Evolutionary conservation across 1,140 invertebrate species (phyloP), one percentile per base, ranked within the genome.

Genomic region (Apis dorsata): DNA sequence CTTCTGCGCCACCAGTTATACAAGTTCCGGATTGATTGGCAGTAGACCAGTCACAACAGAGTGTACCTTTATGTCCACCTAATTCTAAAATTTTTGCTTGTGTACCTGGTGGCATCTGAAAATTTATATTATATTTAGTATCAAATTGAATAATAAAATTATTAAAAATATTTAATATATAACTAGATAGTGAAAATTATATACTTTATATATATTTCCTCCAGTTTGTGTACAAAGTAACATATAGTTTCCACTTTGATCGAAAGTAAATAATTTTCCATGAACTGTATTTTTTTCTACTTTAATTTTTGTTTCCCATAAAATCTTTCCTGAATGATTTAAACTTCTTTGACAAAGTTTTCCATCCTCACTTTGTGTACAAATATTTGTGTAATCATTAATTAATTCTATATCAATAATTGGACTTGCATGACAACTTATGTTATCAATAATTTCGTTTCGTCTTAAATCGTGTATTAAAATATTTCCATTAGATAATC

Each of bases 11-110:
- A 55, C 95, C 95, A 68, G 95, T 96, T 66, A 96, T 94, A 89
- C 95, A 96, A 28, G 95, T 95, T 57, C 94, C 94, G 51, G 95
- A 96, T 89, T 96, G 95, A 90, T 95, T 95, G 17, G 95, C 94
- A 53, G 94, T 95, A 17, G 95, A 95, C 96, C 96, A 96, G 90
- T 96, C 96, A 70, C 96, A 95, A 53, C 95, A 95, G 13, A 95
- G 88, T 0, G 95, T 94, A 57, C 93, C 93, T 81, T 94, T 94
- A 82, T 96, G 95, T 66, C 95, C 95, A 44, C 95, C 94, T 21
- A 96, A 87, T 77, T 95, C 93, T 85, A 96, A 92, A 74, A 95
- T 92, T 69, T 94, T 94, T 24, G 90, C 91, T 86, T 95, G 90
- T 66, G 89, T 90, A 69, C 89, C 89, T 59, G 92, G 92, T 85